Evolutionary conservation across 1,140 invertebrate species (phyloP), one percentile per base, ranked within the genome.

Genomic region (Pinna nobilis): DNA sequence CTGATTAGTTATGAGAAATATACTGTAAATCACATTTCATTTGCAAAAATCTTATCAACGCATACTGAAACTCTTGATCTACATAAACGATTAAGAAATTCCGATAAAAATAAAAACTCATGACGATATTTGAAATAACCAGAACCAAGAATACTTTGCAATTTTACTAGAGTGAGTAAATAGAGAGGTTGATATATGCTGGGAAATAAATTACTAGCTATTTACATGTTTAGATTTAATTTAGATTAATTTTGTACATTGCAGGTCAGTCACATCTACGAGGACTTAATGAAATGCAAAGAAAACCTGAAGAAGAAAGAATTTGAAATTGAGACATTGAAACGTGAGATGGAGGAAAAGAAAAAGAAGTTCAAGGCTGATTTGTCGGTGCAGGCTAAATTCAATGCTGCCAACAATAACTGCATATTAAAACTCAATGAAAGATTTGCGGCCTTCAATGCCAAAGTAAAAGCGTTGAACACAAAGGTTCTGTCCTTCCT

Each of bases 361-460:
- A 64, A 61, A 32, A 66, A 70, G n/a, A 53, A 47, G 15, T 75
- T 51, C 15, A 75, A 75, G 66, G 13, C 39, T 2, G 66, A 70
- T 32, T 33, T 75, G 7, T 35, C 32, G 3, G 53, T 75, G 3
- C 73, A 75, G 44, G 61, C 66, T 30, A 64, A 61, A 50, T 75
- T 75, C 35, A 75, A 75, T 51, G 67, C 73, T 13, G 73, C 73
- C 13, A 75, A 75, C 33, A 75, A 69, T 32, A 75, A 59, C 23
- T 70, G 66, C 3, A 35, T 75, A 13, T 15, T 75, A 6, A 70
- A 66, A 70, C 49, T 75, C 6, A 70, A 39, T 30, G 73, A 75
- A 28, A 59, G 67, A 15, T 75, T 75, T 32, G 33, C 60, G 13
- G 28, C 39, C 9, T 69, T 75, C 28, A 75, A 75, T 44, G 53